A percentile compares a stretch with the other conserved stretches of the same genome.
Conservation (phyloP, 2,888 invertebrate genomes). For the Xestia ashworthii region DNA sequence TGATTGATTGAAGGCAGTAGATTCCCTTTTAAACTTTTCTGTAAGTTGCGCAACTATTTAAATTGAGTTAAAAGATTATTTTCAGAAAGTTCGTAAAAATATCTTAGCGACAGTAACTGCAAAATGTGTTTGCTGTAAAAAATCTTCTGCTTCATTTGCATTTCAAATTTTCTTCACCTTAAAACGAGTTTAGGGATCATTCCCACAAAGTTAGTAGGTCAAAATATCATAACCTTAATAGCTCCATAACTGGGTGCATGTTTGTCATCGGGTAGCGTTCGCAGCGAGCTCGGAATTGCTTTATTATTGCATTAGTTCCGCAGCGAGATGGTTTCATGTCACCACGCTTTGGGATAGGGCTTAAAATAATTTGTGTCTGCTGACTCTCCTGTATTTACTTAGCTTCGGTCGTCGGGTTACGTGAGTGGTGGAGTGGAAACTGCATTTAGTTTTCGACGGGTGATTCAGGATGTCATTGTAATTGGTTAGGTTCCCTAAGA, state of each 20-base stretch:
- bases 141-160: background rate
- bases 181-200: constrained; percentile 9
- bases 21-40: no score
- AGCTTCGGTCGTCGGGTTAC: background rate
- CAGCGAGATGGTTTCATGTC: constrained; percentile 65
- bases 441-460: background rate
- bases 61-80: background rate
- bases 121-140: background rate
- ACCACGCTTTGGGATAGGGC: constrained; percentile 40
- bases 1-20: no score
- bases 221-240: constrained; percentile 49
- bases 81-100: background rate
- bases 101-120: background rate
- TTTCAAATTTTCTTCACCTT: background rate
- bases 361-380: constrained; percentile 30
- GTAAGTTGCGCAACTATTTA: background rate
- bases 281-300: constrained; percentile 77
- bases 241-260: constrained; percentile 23
- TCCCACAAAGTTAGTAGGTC: constrained; percentile 48
- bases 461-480: background rate
- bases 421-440: background rate
- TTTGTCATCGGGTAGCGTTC: constrained; percentile 52
- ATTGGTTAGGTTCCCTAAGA: background rate
- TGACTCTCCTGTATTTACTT: background rate
- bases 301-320: constrained; percentile 85